These are phyloP conservation scores for Muscicapa adusta DNA, from an alignment of 2,113 vertebrate species.

Conservation along the genomic window DNA sequence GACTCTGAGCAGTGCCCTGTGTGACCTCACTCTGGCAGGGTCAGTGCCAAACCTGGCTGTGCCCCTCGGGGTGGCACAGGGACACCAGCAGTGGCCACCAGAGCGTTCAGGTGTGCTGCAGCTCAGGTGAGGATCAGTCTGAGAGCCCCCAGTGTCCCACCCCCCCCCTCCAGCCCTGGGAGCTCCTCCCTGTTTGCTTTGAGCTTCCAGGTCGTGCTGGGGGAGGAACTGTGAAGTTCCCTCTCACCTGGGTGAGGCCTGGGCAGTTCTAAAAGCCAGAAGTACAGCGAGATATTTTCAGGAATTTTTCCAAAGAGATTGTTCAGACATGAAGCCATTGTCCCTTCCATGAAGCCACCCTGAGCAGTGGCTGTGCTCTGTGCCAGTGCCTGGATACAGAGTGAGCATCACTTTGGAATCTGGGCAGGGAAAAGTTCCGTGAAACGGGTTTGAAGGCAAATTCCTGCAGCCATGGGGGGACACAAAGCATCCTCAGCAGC, in stretches of 20 bases:
- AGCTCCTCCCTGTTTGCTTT: not conserved
- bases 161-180: not conserved
- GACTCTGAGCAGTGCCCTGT: not conserved
- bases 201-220: not conserved
- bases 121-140: not conserved
- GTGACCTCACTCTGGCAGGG: not conserved
- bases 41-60: not conserved
- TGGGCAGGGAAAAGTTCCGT: not conserved
- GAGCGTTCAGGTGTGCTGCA: accelerated
- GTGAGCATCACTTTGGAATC: accelerated
- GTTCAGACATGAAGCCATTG: not conserved
- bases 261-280: not conserved
- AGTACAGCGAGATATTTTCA: not conserved
- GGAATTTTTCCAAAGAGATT: not conserved
- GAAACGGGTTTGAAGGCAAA: not conserved
- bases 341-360: not conserved
- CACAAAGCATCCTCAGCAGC: not conserved
- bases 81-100: not conserved
- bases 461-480: not conserved
- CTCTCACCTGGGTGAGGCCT: not conserved
- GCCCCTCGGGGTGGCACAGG: not conserved
- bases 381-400: not conserved
- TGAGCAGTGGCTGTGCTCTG: not conserved
- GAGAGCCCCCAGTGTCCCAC: not conserved
- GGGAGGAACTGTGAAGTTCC: not conserved